A percentile compares a stretch with the other conserved stretches of the same genome.
Conservation (phyloP, 1,140 invertebrate species). For the Chelonus insularis region DNA sequence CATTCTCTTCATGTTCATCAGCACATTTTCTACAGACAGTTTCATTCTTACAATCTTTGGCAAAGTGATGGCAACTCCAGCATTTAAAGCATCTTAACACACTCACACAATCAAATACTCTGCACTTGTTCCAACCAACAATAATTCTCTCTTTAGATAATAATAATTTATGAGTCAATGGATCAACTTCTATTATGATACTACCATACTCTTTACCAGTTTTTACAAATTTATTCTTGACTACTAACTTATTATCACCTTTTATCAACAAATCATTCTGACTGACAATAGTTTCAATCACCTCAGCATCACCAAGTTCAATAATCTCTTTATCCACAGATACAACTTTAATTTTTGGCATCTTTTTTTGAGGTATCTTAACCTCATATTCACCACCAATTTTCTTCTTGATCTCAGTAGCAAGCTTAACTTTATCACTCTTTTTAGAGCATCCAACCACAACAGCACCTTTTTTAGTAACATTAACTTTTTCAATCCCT, state of each 20-base stretch:
- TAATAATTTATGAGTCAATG: no score
- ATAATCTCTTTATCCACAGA: neutral
- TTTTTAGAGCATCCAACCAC: no score
- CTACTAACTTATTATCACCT: no score
- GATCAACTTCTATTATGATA: no score
- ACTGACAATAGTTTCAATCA: neutral
- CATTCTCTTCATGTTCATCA: neutral
- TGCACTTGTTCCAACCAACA: slow-evolving; percentile 5
- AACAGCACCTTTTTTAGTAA: no score
- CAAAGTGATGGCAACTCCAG: slow-evolving; percentile 10
- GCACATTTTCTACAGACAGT: slow-evolving; percentile 7
- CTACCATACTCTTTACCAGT: no score
- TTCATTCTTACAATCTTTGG: slow-evolving; percentile 3
- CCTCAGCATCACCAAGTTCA: neutral
- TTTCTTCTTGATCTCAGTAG: neutral
- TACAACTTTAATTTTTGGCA: neutral
- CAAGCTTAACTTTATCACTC: no score
- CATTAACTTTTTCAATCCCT: no score
- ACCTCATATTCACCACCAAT: neutral
- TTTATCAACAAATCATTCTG: no score
- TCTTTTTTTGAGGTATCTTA: neutral
- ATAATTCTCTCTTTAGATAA: no score
- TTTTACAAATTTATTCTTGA: neutral
- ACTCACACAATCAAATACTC: slow-evolving; percentile 10
- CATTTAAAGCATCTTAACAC: slow-evolving; percentile 15